Evolutionary conservation across 1,140 invertebrate species (phyloP).

Genomic region (Drosophila sulfurigaster): DNA sequence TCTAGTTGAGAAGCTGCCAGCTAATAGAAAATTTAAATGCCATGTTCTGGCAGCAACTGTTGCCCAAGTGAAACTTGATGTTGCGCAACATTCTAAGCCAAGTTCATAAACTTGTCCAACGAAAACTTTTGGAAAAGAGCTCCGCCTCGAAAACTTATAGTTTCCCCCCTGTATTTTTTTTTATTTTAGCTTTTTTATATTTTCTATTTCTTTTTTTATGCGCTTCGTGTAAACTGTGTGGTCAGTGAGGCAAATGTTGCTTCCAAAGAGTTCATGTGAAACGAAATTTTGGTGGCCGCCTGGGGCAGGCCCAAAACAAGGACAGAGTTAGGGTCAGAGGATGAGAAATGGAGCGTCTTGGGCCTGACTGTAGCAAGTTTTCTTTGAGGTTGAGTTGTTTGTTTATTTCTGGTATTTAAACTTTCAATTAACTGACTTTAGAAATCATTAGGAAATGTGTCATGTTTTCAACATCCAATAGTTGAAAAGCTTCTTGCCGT

Average conservation of each 20-base stretch:
- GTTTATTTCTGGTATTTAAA: conserved; percentile 45
- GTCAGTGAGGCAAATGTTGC: conserved; percentile 73
- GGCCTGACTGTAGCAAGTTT: neutral
- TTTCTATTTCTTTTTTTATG: conserved; percentile 8
- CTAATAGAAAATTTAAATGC: conserved; percentile 76
- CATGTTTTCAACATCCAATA: conserved; percentile 36
- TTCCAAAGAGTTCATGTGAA: conserved; percentile 68
- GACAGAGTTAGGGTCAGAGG: neutral
- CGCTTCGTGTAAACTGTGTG: conserved; percentile 57
- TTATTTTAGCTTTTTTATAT: conserved; percentile 21
- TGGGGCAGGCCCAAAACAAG: conserved; percentile 22
- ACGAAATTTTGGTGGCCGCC: conserved; percentile 61
- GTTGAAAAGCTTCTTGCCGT: neutral
- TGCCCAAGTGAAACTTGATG: conserved; percentile 62
- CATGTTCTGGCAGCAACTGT: conserved; percentile 55
- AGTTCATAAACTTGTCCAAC: conserved; percentile 67
- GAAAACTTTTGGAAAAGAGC: conserved; percentile 52
- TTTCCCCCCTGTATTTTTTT: conserved; percentile 15
- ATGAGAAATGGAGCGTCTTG: conserved; percentile 1
- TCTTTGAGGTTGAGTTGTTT: conserved; percentile 27
- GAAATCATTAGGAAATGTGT: conserved; percentile 18
- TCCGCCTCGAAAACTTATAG: conserved; percentile 46
- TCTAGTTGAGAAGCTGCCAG: conserved; percentile 11
- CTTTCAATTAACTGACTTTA: conserved; percentile 60
- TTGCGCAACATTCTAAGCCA: conserved; percentile 66